A percentile compares a stretch with the other conserved stretches of the same genome.
phyloP scores from a whole-genome alignment of 64 coral and sea anemone genomes.

The Stichodactyla helianthus region DNA sequence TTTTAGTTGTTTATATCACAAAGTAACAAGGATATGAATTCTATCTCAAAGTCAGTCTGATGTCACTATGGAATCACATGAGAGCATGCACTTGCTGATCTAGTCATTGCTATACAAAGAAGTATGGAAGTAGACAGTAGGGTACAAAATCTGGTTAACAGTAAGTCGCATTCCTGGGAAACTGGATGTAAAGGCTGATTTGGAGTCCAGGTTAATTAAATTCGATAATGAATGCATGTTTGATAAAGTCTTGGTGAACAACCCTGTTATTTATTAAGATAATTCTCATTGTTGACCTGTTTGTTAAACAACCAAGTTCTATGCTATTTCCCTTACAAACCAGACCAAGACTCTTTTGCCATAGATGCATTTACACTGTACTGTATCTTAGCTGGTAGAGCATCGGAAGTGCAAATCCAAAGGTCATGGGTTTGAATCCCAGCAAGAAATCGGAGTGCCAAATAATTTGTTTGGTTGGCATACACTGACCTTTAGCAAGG shows the following conservation, averaged over 20 bases:
- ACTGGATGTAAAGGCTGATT: neutral
- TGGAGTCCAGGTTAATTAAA: neutral
- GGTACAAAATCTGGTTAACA: neutral
- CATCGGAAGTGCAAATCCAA: too few relatives aligned
- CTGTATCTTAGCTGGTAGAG: too few relatives aligned
- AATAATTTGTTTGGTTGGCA: too few relatives aligned
- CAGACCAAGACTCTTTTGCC: neutral
- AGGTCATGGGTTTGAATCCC: too few relatives aligned
- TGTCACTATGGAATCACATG: too few relatives aligned
- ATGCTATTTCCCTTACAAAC: neutral
- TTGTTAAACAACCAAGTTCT: neutral
- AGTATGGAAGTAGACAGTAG: neutral
- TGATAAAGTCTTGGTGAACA: neutral
- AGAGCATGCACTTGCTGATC: too few relatives aligned
- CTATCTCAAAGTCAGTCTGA: too few relatives aligned
- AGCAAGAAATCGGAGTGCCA: too few relatives aligned
- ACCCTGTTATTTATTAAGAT: neutral
- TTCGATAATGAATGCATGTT: neutral
- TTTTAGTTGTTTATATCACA: too few relatives aligned
- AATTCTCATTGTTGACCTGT: neutral
- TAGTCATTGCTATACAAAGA: neutral
- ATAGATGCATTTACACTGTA: constrained; percentile 7
- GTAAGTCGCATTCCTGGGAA: neutral
- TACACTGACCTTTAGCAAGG: too few relatives aligned
- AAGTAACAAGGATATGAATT: too few relatives aligned